A percentile compares a stretch with the other conserved stretches of the same genome.
Evolutionary conservation across 2,888 invertebrate species (phyloP).

Genomic region (Dione juno): DNA sequence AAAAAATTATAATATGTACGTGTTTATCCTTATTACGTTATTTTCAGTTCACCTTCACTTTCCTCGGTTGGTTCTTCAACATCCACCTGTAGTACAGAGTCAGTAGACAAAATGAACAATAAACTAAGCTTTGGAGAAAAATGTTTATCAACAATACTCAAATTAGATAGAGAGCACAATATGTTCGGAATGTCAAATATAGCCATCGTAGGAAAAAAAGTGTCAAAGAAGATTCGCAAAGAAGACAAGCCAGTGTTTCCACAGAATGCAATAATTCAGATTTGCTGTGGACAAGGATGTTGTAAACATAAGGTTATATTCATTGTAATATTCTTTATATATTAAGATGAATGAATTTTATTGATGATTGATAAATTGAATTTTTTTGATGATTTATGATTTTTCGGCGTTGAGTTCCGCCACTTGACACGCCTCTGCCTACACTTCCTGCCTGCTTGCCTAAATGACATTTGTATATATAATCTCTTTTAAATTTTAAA

Average conservation of each 20-base stretch:
- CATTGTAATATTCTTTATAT: not conserved
- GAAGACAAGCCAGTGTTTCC: constrained; percentile 68
- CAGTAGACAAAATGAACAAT: constrained; percentile 52
- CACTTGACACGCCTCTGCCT: too few relatives aligned
- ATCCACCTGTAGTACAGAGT: constrained; percentile 58
- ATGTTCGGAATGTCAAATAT: constrained; percentile 75
- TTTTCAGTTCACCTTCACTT: constrained; percentile 65
- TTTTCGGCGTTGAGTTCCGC: too few relatives aligned
- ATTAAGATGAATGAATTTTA: too few relatives aligned
- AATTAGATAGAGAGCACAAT: constrained; percentile 74
- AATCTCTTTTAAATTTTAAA: too few relatives aligned
- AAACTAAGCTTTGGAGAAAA: constrained; percentile 58
- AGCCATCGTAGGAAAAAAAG: constrained; percentile 60
- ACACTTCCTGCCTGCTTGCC: too few relatives aligned
- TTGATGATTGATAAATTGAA: too few relatives aligned
- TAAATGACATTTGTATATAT: too few relatives aligned
- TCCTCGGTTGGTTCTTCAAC: constrained; percentile 59
- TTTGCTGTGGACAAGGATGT: constrained; percentile 63
- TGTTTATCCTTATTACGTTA: not conserved
- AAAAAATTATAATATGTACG: too few relatives aligned
- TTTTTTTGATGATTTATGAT: too few relatives aligned
- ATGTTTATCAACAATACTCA: constrained; percentile 71
- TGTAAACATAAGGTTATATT: constrained; percentile 62
- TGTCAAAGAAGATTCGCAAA: constrained; percentile 59
- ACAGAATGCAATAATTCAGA: constrained; percentile 74